Conservation (phyloP, 2,888 invertebrate genomes). For the Oligia strigilis region DNA sequence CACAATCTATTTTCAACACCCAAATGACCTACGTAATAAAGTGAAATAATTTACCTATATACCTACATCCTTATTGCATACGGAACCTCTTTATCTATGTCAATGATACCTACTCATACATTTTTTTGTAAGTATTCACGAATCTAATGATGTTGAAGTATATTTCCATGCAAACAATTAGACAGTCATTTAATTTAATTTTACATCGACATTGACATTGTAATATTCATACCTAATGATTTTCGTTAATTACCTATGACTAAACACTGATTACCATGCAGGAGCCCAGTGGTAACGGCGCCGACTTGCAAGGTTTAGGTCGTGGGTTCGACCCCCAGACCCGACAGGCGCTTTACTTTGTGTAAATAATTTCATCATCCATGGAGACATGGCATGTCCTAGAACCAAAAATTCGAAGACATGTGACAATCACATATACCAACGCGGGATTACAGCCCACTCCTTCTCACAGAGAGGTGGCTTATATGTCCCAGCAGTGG, state of each 20-base stretch:
- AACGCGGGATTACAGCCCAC: no score
- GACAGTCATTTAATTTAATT: conserved; percentile 22
- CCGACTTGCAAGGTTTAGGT: no score
- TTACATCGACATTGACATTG: neutral
- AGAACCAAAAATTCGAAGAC: no score
- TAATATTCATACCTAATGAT: neutral
- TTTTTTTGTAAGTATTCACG: conserved; percentile 14
- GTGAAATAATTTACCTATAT: neutral
- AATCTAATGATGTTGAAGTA: conserved; percentile 11
- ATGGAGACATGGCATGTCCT: no score
- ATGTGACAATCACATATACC: no score
- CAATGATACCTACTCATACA: neutral
- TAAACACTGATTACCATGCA: neutral
- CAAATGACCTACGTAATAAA: neutral
- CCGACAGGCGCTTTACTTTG: no score
- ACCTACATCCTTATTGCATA: conserved; percentile 12
- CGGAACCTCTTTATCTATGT: conserved; percentile 29
- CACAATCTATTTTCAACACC: neutral
- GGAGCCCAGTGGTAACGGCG: no score
- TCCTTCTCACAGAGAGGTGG: no score
- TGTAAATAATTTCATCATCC: no score
- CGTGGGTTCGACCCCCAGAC: no score
- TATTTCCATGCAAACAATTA: conserved; percentile 25
- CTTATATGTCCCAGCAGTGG: no score
- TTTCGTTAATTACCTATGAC: neutral